A percentile compares a stretch with the other conserved stretches of the same genome.
Conservation (phyloP, 1,140 invertebrate genomes). For the Tetramorium parvispinum region DNA sequence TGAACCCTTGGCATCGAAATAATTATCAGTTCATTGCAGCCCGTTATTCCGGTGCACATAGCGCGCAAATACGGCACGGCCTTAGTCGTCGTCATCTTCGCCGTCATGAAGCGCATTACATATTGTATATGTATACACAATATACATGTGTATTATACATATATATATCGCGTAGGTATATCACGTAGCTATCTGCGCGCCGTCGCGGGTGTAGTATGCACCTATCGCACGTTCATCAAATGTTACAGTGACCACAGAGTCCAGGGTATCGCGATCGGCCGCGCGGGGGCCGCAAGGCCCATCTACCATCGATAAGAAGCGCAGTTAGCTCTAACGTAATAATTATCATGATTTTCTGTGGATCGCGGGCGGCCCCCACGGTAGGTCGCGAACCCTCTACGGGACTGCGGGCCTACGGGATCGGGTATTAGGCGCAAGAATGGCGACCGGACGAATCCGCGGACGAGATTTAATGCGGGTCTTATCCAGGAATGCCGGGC, state of each 20-base stretch:
- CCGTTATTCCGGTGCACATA: conserved; percentile 76
- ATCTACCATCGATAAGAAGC: conserved; percentile 69
- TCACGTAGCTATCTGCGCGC: conserved; percentile 64
- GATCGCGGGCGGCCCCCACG: conserved; percentile 64
- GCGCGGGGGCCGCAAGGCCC: background rate
- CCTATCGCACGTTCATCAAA: conserved; percentile 65
- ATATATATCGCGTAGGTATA: background rate
- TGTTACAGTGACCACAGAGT: conserved; percentile 72
- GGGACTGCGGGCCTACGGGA: conserved; percentile 72
- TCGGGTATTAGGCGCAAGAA: conserved; percentile 76
- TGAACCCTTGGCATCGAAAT: conserved; percentile 83
- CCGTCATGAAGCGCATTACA: conserved; percentile 28
- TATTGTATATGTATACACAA: too few relatives aligned
- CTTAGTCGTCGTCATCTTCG: conserved; percentile 63
- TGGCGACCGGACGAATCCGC: conserved; percentile 65
- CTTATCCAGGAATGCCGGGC: conserved; percentile 72
- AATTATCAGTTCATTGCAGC: conserved; percentile 81
- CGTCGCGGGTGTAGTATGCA: conserved; percentile 59
- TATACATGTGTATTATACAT: conserved; percentile 10
- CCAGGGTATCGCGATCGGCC: conserved; percentile 54
- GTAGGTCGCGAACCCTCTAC: conserved; percentile 69
- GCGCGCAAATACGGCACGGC: conserved; percentile 61
- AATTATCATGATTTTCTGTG: conserved; percentile 83
- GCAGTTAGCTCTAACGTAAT: conserved; percentile 82
- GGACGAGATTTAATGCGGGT: conserved; percentile 72